Evolutionary conservation across 2,888 invertebrate species (phyloP).

Genomic region (Drosophila quasianomalipes): DNA sequence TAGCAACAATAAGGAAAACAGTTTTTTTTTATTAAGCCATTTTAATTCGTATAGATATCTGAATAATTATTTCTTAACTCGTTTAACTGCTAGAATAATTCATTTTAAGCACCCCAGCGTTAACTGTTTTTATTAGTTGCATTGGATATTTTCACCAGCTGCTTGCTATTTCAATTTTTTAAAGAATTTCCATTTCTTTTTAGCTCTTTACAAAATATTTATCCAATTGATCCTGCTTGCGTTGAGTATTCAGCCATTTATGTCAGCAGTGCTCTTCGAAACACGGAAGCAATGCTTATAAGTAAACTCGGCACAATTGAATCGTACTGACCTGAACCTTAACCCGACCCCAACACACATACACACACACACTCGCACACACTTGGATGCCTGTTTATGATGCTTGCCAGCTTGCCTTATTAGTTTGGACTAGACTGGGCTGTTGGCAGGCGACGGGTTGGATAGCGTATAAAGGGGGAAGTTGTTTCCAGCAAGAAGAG

Average conservation of each 20-base stretch:
- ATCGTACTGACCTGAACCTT: slow-evolving; percentile 53
- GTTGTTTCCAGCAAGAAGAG: slow-evolving; percentile 19
- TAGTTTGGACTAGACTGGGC: slow-evolving; percentile 34
- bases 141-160: background rate
- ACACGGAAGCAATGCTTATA: slow-evolving; percentile 64
- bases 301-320: slow-evolving; percentile 67
- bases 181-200: background rate
- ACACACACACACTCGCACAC: slow-evolving; percentile 11
- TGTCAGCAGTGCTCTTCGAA: slow-evolving; percentile 34
- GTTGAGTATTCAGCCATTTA: slow-evolving; percentile 2
- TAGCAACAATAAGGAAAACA: background rate
- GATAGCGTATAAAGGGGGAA: slow-evolving; percentile 4
- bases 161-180: no score
- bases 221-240: slow-evolving; percentile 2
- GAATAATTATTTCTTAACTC: background rate
- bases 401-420: slow-evolving; percentile 50
- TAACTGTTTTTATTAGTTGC: background rate
- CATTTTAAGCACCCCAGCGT: background rate
- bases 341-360: slow-evolving; percentile 45
- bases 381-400: slow-evolving; percentile 11
- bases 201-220: background rate
- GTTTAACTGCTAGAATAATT: background rate
- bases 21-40: background rate
- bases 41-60: background rate
- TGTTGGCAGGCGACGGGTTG: background rate